Base-by-base conservation (phyloP, 1,140 invertebrate genomes). In the Holotrichia oblita region DNA sequence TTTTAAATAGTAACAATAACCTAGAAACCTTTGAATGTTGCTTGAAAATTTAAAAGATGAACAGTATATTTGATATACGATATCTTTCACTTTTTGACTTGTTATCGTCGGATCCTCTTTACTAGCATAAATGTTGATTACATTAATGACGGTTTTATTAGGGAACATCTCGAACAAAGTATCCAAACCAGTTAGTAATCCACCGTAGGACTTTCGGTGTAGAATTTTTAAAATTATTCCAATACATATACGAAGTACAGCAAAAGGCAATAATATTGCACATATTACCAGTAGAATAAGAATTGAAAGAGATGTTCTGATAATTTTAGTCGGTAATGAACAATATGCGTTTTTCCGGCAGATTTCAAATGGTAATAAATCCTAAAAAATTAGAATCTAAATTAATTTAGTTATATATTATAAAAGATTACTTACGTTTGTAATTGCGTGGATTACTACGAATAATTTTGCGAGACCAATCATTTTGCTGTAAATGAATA, bases 1-100 rank as follows among this genome's bases (percentile, higher is more conserved):
- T 69, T 69, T 69, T 9, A 69, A 12, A 22, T 22, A 69, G 22
- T 69, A 69, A 69, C 61, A 69, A 69, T 69, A 69, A 34, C 61
- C 61, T 9, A 69, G 14, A 14, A 17, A 12, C 22, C 22, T 2
- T 27, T 14, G 4, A 12, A 69, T 69, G 8, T 69, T 10, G 22
- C 61, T 69, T 24, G 61, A 69, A 27, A 69, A 69, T 69, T 69
- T 69, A 14, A 69, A 69, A 3, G 61, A 69, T 12, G 61, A 69
- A 0, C 0, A 22, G 12, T 69, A 34, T 12, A 69, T 69, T 27
- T 69, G 20, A 14, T 69, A 34, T 14, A 69, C 22, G 20, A 69
- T 22, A 27, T 69, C 22, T 22, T 14, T 24, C 2, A 69, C 12
- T 69, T 69, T 69, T 27, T 69, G 17, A 27, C 9, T 27, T 6